Percentiles rank a stretch among this genome's conserved stretches.
phyloP scores from a whole-genome alignment of 2,888 invertebrate genomes.

The Campoletis raptor region DNA sequence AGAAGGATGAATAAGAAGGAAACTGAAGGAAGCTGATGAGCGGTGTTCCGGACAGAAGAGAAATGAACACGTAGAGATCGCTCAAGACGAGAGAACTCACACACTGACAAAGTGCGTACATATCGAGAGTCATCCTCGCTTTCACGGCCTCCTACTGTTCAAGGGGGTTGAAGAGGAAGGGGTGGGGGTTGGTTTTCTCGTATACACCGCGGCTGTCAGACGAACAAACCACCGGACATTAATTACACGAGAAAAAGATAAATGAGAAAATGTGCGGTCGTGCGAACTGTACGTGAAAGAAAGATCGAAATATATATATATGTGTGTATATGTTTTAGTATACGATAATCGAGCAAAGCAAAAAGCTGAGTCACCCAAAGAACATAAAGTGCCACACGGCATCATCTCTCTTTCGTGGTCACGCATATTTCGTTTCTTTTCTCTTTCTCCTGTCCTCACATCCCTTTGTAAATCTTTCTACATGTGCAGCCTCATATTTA shows the following conservation, averaged over 20 bases:
- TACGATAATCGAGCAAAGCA: slow-evolving; percentile 74
- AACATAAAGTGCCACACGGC: slow-evolving; percentile 64
- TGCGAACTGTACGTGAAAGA: slow-evolving; percentile 63
- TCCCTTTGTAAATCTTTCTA: slow-evolving; percentile 12
- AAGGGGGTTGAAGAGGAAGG: slow-evolving; percentile 25
- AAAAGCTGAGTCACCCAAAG: slow-evolving; percentile 75
- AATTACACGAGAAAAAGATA: slow-evolving; percentile 79
- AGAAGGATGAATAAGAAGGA: background rate
- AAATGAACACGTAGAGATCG: slow-evolving; percentile 38
- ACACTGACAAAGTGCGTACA: slow-evolving; percentile 18
- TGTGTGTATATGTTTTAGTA: slow-evolving; percentile 39
- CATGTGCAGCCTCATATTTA: background rate
- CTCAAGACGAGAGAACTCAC: slow-evolving; percentile 29
- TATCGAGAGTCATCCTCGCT: slow-evolving; percentile 71
- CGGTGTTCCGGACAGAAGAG: slow-evolving; percentile 35
- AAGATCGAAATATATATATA: slow-evolving; percentile 21
- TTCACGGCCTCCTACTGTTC: slow-evolving; percentile 71
- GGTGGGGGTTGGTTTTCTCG: background rate
- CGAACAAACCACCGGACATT: slow-evolving; percentile 77
- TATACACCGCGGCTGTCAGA: slow-evolving; percentile 69
- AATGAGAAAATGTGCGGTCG: slow-evolving; percentile 76
- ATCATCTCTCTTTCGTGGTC: slow-evolving; percentile 70
- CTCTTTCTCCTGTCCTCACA: background rate
- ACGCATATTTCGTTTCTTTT: slow-evolving; percentile 67
- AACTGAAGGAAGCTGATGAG: background rate